Conservation (phyloP, 2,888 invertebrate species). For the Drosophila paracracens region DNA sequence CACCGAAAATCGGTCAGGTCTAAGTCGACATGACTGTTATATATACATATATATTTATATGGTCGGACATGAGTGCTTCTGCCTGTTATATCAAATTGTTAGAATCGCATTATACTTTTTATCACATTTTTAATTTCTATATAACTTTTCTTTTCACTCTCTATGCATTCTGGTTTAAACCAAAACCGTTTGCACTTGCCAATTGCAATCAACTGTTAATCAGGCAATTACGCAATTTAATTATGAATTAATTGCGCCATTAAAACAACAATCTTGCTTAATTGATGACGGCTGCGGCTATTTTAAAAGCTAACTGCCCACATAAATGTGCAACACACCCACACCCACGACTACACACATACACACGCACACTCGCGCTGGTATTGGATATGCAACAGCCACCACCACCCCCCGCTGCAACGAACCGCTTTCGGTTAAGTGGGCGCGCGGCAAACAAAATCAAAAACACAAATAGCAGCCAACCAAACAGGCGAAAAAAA, state of each 20-base stretch:
- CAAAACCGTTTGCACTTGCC: neutral
- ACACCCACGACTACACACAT: slow-evolving; percentile 32
- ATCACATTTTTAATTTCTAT: neutral
- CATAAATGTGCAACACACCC: slow-evolving; percentile 71
- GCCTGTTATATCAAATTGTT: neutral
- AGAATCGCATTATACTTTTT: neutral
- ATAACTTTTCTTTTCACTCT: neutral
- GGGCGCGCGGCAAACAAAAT: slow-evolving; percentile 60
- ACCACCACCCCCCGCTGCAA: neutral
- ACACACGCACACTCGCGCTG: slow-evolving; percentile 14
- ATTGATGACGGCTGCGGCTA: slow-evolving; percentile 70
- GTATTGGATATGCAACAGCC: slow-evolving; percentile 9
- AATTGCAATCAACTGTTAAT: slow-evolving; percentile 61
- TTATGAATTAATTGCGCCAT: slow-evolving; percentile 77
- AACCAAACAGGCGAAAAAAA: slow-evolving; percentile 49
- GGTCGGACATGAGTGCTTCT: neutral
- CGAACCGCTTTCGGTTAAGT: slow-evolving; percentile 29
- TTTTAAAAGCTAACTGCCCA: slow-evolving; percentile 71
- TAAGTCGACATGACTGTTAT: too few species aligned
- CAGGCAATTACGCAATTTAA: slow-evolving; percentile 77
- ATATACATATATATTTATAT: neutral
- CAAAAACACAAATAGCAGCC: slow-evolving; percentile 68
- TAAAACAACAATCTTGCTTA: slow-evolving; percentile 71
- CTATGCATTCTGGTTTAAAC: too few species aligned
- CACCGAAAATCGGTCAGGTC: neutral